Evolutionary conservation across 2,888 invertebrate genomes (phyloP), one percentile per base, ranked within the genome.

Genomic region (Arctia plantaginis): DNA sequence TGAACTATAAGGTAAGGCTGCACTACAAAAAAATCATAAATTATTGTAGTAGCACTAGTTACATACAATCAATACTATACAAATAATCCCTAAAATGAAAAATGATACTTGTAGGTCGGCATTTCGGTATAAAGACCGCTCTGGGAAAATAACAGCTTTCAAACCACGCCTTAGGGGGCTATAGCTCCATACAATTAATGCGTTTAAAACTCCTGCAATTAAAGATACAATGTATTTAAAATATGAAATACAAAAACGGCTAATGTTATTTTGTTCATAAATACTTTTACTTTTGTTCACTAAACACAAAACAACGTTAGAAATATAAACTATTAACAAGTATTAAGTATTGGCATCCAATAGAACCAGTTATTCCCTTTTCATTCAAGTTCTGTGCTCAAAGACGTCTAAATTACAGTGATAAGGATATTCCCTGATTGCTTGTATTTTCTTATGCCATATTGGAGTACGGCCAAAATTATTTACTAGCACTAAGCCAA

Each of bases 381-480:
- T 15, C 23, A 69, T 73, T 44, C 72, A 69, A 64, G 35, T 73
- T 51, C 8, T 33, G 30, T 47, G 18, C 23, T 13, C 41, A 27
- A 15, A 13, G 59, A 39, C 15, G 13, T 51, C 64, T 39, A 47
- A 64, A 67, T 73, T 69, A 69, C 39, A 33, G 27, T 65, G 39
- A 69, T 30, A 64, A 33, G 59, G 7, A 35, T 68, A 55, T 68
- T 47, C 39, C 39, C 71, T 67, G n/a, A 66, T 67, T 62, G 3
- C 68, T 55, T 47, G 62, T 59, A 64, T 27, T 62, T 62, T 39
- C 66, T 68, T 15, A 30, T 41, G 55, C 59, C 8, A 23, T 69
- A 39, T 66, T 79, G 83, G 77, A 75, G 0, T 33, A 33, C 64
- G 44, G 81, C 83, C 79, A 83, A 68, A 13, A 10, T 51, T 51